These are phyloP conservation scores for Sebastes iracundus DNA, from an alignment of 2,797 vertebrate genomes.

Conservation along the genomic window DNA sequence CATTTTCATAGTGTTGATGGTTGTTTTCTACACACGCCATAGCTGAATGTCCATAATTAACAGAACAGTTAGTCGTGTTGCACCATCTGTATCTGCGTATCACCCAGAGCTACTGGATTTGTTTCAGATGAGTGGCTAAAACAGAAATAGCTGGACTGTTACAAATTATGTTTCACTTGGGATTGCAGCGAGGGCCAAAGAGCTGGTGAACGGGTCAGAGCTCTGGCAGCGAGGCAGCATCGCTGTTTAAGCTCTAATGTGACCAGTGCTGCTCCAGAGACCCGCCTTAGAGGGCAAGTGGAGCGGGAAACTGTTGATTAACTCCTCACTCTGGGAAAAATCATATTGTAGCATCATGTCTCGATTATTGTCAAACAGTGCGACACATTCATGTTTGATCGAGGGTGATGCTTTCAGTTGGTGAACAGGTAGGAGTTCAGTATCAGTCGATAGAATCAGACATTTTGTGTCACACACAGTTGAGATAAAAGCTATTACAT, in stretches of 20 bases:
- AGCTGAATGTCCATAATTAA: not conserved
- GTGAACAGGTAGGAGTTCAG: not conserved
- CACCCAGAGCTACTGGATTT: conserved; percentile 76
- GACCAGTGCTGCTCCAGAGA: not conserved
- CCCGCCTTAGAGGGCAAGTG: not conserved
- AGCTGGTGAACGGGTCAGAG: conserved; percentile 80
- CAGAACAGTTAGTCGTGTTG: conserved; percentile 29
- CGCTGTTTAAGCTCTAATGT: conserved; percentile 6
- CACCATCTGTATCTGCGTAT: conserved; percentile 60
- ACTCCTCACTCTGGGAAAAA: not conserved
- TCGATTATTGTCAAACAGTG: not conserved
- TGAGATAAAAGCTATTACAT: not conserved
- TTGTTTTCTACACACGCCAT: not conserved
- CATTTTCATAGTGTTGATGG: not conserved
- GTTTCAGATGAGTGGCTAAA: conserved; percentile 77
- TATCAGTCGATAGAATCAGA: not conserved
- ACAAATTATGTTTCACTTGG: conserved; percentile 80
- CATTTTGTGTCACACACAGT: not conserved
- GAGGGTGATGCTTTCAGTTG: not conserved
- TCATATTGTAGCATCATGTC: not conserved
- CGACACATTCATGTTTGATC: not conserved
- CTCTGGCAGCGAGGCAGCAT: conserved; percentile 37
- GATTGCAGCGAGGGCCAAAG: conserved; percentile 64
- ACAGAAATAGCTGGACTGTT: conserved; percentile 79
- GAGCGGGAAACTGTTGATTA: not conserved